Base-by-base conservation (phyloP, 2,113 vertebrate species). In the Thryonomys swinderianus region DNA sequence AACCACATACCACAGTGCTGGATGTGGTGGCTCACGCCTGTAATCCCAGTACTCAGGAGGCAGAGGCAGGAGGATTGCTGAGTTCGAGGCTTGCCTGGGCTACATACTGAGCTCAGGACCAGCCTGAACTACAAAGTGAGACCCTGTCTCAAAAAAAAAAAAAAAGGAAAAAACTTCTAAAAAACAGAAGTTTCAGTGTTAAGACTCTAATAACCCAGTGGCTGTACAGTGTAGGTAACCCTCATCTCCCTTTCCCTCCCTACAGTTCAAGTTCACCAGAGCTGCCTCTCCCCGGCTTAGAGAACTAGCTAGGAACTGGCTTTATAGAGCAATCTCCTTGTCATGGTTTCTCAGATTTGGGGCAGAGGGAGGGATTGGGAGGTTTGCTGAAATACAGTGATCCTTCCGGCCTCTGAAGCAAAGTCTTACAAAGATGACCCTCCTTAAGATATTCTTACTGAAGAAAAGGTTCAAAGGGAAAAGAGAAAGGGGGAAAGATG, bases 341-440 rank as follows among this genome's bases (percentile, higher is more conserved):
- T n/a, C n/a, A 40, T 16, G 53, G 25, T 37, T 79, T 71, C 59
- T 90, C 61, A 53, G 42, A 62, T 4, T 7, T 57, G 48, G 18
- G 67, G 17, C 4, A 5, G 17, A 30, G 18, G 32, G 16, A 16
- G 1, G 42, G 21, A 6, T 40, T 2, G 12, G 18, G 71, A 5
- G 12, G 69, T n/a, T 67, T 66, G 0, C 30, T 66, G 0, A 64
- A 80, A 73, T 18, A 69, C 0, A 67, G 21, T 25, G 51, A 82
- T 48, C 62, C 73, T 80, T 83, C 69, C 40, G 81, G 81, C 59
- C 42, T 83, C 51, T 71, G 37, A 92, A 59, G 55, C 45, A 7
- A 85, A 37, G 14, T 51, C 23, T 80, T 71, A 78, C 71, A 93
- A 93, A 93, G 64, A 91, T 53, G 59, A 90, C 10, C 61, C 71